Evolutionary conservation across 2,797 vertebrate genomes (phyloP), one percentile per base, ranked within the genome.

Genomic region (Sebastes paucispinis): DNA sequence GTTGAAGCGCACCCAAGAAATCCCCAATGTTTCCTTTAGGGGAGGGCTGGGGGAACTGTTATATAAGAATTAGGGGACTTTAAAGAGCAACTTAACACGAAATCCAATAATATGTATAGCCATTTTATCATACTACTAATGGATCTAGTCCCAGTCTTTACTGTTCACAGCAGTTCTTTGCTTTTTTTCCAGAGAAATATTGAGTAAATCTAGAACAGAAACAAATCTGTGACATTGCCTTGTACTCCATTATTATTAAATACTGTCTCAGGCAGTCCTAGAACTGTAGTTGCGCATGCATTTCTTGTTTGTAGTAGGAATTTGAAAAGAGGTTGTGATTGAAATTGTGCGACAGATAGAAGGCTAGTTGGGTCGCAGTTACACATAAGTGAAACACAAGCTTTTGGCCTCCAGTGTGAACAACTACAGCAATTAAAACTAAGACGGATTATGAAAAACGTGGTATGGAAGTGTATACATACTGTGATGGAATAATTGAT

Each of bases 1-100:
- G 58, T 52, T 58, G 18, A 39, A 69, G 7, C 13, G 27, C 39
- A 69, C 4, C 34, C 14, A 25, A 65, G 32, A 69, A 27, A 22
- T 55, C 67, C 29, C 20, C 5, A 29, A 9, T 36, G 20, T 58
- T n/a, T 65, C 47, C 70, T 29, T 47, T 4, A 25, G 4, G 5
- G 16, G 24, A 34, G 43, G 62, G 55, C 16, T 43, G 8, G 24
- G 4, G 14, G 20, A 25, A 34, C 22, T 54, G 13, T 18, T n/a
- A 36, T 18, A 24, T 20, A 4, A 73, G 9, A 16, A 69, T 64
- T 16, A 52, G 1, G 18, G 3, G 2, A 77, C 63, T 79, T 73
- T 64, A 71, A 75, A 73, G 72, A 82, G 75, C 6, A 64, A 63
- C 67, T 75, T 72, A 66, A 79, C 66, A 78, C 69, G 2, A 75